Conservation (phyloP, 2,888 invertebrate genomes). For the Platycnemis pennipes region DNA sequence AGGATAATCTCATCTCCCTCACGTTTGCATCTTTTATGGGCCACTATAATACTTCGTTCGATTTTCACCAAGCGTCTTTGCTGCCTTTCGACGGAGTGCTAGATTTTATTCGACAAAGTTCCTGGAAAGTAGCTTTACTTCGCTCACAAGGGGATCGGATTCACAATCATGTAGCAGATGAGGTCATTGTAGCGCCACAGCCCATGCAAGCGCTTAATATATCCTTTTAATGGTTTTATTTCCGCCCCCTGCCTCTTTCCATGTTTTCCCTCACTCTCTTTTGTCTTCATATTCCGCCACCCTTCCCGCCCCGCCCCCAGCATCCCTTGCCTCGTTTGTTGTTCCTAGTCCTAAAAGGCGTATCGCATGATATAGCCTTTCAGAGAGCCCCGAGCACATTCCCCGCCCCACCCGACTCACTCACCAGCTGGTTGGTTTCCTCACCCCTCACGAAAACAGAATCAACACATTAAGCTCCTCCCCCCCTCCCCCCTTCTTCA, state of each 20-base stretch:
- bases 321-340: neutral
- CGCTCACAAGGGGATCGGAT: too few relatives aligned
- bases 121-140: too few relatives aligned
- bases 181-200: too few relatives aligned
- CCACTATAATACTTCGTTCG: too few relatives aligned
- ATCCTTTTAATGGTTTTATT: too few relatives aligned
- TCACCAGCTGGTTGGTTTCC: neutral
- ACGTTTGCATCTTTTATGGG: too few relatives aligned
- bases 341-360: constrained; percentile 20
- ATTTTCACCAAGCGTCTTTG: too few relatives aligned
- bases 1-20: too few relatives aligned
- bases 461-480: neutral
- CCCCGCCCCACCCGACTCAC: neutral
- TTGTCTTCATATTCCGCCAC: neutral
- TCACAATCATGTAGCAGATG: too few relatives aligned
- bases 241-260: neutral
- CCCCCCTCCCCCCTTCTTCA: neutral
- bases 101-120: too few relatives aligned
- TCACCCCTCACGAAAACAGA: neutral
- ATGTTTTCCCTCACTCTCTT: neutral
- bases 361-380: neutral
- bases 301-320: neutral
- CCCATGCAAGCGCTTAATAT: too few relatives aligned
- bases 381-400: neutral
- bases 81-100: too few relatives aligned